Evolutionary conservation across 2,113 vertebrate genomes (phyloP), one percentile per base, ranked within the genome.

Genomic region (Raja brachyura): DNA sequence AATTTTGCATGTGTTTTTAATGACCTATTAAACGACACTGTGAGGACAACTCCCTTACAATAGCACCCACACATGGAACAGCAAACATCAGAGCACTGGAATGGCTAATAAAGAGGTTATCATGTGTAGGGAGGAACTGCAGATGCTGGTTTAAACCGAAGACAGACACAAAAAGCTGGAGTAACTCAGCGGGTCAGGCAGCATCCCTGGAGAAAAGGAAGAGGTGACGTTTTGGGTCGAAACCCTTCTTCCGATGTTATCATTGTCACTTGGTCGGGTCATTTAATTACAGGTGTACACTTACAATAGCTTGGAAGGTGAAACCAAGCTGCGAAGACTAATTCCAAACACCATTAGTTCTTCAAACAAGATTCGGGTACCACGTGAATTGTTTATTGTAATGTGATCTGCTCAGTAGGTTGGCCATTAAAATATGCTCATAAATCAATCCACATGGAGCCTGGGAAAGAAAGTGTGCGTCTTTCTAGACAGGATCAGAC

Each of bases 1-100:
- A 95, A 95, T 95, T 94, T 94, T 95, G 94, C 94, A 96, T 95
- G 94, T 95, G 39, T 48, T 94, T 95, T 96, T 95, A 95, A 95
- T 95, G 94, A 95, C 95, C 95, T 95, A 95, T 96, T 95, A 95
- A 95, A 92, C n/a, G 18, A 90, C 68, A 92, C 68, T 54, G 33
- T 20, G 73, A 74, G 68, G 90, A 74, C 66, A 92, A 73, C 88
- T 70, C 88, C 54, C 33, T 28, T 92, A 73, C 73, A 74, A 73
- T 66, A 54, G 39, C 39, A 54, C 33, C 66, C 68, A 92, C 25
- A 54, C 11, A 25, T 25, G 56, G 88, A 90, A 73, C 22, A 73
- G 22, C 90, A 73, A 54, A 39, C 68, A 6, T 54, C 6, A 54
- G 90, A 68, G 90, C 66, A 22, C 39, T 74, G 90, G 39, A 92